Evolutionary conservation across 2,888 invertebrate species (phyloP).

Genomic region (Diadromus collaris): DNA sequence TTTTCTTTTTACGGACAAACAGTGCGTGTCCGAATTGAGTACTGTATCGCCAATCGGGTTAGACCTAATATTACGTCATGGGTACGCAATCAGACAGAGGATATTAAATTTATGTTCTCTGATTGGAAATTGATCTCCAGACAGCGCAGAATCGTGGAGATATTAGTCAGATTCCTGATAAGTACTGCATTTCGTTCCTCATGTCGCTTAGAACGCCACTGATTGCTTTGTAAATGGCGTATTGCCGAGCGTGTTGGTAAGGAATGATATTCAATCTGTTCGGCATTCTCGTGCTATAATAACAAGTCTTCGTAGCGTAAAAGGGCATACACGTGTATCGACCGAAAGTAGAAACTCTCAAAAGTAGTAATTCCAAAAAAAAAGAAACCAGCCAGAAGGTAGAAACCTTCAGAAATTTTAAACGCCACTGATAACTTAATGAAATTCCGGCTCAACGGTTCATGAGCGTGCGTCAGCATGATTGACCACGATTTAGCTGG

Average conservation of each 20-base stretch:
- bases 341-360: background rate
- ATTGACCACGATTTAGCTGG: background rate
- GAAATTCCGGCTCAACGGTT: background rate
- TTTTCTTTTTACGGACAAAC: background rate
- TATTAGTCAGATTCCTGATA: background rate
- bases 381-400: background rate
- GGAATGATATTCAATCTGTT: constrained; percentile 34
- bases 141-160: background rate
- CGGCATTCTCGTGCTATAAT: constrained; percentile 44
- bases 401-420: background rate
- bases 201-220: constrained; percentile 35
- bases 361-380: background rate
- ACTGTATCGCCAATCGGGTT: background rate
- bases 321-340: constrained; percentile 27
- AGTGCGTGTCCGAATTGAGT: background rate
- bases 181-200: constrained; percentile 13
- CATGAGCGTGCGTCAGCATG: background rate
- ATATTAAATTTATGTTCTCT: background rate
- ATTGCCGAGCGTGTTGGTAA: background rate
- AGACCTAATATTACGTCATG: background rate
- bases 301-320: constrained; percentile 16
- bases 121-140: background rate
- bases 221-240: constrained; percentile 52
- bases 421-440: background rate
- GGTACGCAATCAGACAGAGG: background rate